Percentiles rank a stretch among this genome's conserved stretches.
Conservation (phyloP, 1,140 invertebrate genomes). For the Drosophila funebris region DNA sequence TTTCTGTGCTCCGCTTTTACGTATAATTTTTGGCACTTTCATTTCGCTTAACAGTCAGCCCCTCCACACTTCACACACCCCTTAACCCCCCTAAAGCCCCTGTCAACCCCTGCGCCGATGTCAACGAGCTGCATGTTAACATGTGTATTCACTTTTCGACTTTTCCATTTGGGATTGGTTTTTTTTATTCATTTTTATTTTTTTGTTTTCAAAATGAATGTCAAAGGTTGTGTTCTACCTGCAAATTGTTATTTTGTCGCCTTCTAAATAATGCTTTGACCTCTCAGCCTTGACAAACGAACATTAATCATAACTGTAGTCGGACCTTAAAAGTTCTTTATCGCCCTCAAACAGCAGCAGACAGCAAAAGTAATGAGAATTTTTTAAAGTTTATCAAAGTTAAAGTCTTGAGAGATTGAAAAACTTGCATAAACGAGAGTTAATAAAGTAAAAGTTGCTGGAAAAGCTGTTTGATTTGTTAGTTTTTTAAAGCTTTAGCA, state of each 20-base stretch:
- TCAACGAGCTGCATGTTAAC: constrained; percentile 22
- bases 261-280: constrained; percentile 22
- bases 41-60: constrained; percentile 32
- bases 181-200: no score
- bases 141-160: constrained; percentile 38
- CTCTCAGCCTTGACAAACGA: constrained; percentile 12
- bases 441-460: neutral
- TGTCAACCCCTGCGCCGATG: neutral
- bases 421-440: neutral
- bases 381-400: neutral
- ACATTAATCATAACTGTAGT: constrained; percentile 18
- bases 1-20: constrained; percentile 12
- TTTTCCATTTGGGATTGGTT: constrained; percentile 17
- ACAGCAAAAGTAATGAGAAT: neutral
- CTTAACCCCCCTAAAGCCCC: neutral
- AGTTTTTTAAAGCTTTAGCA: neutral
- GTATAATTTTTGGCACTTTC: constrained; percentile 73
- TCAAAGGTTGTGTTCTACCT: neutral
- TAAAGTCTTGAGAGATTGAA: neutral
- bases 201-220: neutral
- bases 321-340: neutral
- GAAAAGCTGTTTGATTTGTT: neutral
- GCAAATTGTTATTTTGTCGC: constrained; percentile 8
- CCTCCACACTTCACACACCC: neutral
- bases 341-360: neutral